Base-by-base conservation (phyloP, 2,797 vertebrate species). In the Arnoldichthys spilopterus region DNA sequence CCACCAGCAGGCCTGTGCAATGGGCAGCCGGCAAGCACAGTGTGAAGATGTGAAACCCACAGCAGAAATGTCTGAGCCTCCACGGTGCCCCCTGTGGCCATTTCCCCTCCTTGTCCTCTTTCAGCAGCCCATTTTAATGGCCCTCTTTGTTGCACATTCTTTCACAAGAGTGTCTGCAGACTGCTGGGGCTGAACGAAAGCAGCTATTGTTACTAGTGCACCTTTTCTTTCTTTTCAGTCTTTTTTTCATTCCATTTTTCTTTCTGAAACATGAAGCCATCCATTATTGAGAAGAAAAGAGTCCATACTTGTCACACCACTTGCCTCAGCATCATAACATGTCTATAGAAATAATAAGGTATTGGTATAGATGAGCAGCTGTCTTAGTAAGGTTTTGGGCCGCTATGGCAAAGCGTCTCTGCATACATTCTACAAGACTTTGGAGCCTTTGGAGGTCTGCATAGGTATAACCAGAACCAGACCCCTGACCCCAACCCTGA, bases 31-130 rank as follows among this genome's bases (percentile, higher is more conserved):
- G 64, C 47, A 72, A 16, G 56, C 37, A 53, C 68, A 28, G 24
- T 43, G 67, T 64, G 58, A 43, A 12, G 59, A 45, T 30, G 56
- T 58, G 56, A 56, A 73, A 40, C 49, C 12, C 12, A 11, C 20
- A 9, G n/a, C 76, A 56, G 66, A 62, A 16, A 61, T 1, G 16
- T 6, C 5, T 73, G 26, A 22, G 30, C 26, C 43, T 66, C 11
- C 18, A 11, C 22, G 0, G 3, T 4, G 1, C 11, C 66, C 68
- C 56, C 51, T 66, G 20, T 0, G 51, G 68, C 40, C 58, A 1
- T 20, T 71, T 81, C 68, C 67, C 47, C 68, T 53, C 45, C 61
- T 37, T 51, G 51, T 77, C 71, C 69, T 66, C 20, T 26, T 51
- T 80, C 59, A n/a, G 51, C 24, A 26, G 58, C 62, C 64, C 6